Percentiles rank a stretch among this genome's conserved stretches.
These are phyloP conservation scores for Agrypnia vestita DNA, from an alignment of 1,140 invertebrate genomes.

Conservation along the genomic window DNA sequence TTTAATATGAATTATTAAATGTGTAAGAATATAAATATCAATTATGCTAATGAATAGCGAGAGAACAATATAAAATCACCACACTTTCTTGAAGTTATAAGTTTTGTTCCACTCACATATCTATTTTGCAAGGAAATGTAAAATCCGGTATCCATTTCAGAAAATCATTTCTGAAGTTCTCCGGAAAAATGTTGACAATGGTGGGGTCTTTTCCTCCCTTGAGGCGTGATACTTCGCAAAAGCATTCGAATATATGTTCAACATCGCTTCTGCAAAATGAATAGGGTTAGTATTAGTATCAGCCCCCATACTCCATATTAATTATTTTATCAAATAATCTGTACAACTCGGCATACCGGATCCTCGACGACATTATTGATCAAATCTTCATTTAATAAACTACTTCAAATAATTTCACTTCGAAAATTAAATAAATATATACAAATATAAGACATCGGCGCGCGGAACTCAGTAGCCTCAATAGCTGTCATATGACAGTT, in stretches of 20 bases:
- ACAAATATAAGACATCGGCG: no score
- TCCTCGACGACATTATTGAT: conserved; percentile 14
- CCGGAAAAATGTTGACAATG: conserved; percentile 82
- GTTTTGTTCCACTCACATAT: conserved; percentile 74
- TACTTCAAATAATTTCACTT: no score
- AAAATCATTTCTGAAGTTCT: conserved; percentile 79
- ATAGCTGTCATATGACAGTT: no score
- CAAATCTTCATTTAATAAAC: no score
- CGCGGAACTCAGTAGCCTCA: no score
- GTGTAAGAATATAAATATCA: not conserved
- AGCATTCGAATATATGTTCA: conserved; percentile 83
- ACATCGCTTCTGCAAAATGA: conserved; percentile 79
- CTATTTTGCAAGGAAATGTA: conserved; percentile 83
- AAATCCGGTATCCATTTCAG: conserved; percentile 84
- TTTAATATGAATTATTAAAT: not conserved
- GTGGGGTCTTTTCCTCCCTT: conserved; percentile 74
- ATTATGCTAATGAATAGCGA: not conserved
- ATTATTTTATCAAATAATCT: not conserved
- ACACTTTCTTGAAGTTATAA: conserved; percentile 33
- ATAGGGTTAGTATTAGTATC: not conserved
- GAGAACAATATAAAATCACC: not conserved
- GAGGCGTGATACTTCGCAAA: conserved; percentile 80
- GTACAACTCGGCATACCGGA: not conserved
- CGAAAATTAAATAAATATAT: no score
- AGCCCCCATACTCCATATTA: not conserved